Percentiles rank a stretch among this genome's conserved stretches.
These are phyloP conservation scores for Pygmarrhopalites habei DNA, from an alignment of 1,140 invertebrate species.

Conservation along the genomic window DNA sequence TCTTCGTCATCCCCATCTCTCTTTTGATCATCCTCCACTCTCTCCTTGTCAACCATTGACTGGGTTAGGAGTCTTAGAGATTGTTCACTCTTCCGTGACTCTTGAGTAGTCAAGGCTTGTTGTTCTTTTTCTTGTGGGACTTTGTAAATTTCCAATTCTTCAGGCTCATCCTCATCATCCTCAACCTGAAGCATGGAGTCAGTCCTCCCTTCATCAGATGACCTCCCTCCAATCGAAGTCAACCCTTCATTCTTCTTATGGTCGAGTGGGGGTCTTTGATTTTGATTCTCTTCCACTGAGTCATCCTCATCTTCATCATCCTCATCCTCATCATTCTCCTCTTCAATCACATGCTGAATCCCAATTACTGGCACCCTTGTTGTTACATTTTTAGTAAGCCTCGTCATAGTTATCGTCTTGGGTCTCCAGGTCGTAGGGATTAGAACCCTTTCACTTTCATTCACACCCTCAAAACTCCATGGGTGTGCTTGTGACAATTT, in stretches of 20 bases:
- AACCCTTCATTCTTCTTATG: background rate
- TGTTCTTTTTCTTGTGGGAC: background rate
- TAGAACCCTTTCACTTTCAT: background rate
- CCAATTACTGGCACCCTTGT: background rate
- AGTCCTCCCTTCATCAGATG: background rate
- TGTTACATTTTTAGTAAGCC: background rate
- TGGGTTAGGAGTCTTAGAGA: no score
- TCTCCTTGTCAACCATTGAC: no score
- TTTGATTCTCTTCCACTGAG: background rate
- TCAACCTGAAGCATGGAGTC: background rate
- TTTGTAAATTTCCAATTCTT: conserved; percentile 14
- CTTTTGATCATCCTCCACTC: background rate
- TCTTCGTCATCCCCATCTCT: background rate
- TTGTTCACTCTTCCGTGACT: conserved; percentile 9
- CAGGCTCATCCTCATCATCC: background rate
- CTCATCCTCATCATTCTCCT: background rate
- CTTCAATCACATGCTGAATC: no score
- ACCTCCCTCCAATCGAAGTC: no score
- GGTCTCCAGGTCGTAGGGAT: background rate
- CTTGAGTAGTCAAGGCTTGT: background rate
- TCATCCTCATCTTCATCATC: conserved; percentile 7
- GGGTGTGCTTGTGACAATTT: background rate
- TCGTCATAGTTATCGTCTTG: background rate
- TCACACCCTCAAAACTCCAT: background rate
- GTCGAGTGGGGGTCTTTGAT: background rate